Conservation (phyloP, 2,888 invertebrate species). For the Blera fallax region DNA sequence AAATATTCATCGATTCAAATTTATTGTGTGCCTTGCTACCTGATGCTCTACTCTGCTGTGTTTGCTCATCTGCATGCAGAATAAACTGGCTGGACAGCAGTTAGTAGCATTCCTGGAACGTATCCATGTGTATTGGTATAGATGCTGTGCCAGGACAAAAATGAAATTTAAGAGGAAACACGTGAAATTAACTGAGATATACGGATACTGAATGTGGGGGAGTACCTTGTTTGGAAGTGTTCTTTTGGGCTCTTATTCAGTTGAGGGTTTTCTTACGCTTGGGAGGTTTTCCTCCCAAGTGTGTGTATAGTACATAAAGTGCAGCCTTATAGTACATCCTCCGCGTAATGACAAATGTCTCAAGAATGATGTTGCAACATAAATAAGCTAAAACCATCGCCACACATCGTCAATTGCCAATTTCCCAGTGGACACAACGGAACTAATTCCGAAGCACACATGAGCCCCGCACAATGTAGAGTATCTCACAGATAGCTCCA, state of each 20-base stretch:
- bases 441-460: constrained; percentile 51
- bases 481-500: constrained; percentile 7
- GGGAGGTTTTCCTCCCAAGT: neutral
- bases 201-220: neutral
- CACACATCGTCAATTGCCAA: constrained; percentile 62
- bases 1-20: constrained; percentile 77
- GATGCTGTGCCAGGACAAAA: neutral
- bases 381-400: constrained; percentile 29
- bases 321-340: neutral
- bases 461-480: constrained; percentile 7
- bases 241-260: neutral
- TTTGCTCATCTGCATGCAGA: constrained; percentile 41
- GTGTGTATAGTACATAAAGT: neutral
- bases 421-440: constrained; percentile 64
- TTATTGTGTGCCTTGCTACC: constrained; percentile 66
- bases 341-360: constrained; percentile 20
- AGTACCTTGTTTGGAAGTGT: too few species aligned
- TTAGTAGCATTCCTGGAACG: neutral
- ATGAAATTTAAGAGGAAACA: neutral
- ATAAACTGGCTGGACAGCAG: neutral
- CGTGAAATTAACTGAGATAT: neutral
- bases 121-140: neutral
- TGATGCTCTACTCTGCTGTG: constrained; percentile 33
- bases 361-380: constrained; percentile 20
- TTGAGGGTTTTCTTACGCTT: neutral